Conservation (phyloP, 2,113 vertebrate genomes). For the Bos javanicus region DNA sequence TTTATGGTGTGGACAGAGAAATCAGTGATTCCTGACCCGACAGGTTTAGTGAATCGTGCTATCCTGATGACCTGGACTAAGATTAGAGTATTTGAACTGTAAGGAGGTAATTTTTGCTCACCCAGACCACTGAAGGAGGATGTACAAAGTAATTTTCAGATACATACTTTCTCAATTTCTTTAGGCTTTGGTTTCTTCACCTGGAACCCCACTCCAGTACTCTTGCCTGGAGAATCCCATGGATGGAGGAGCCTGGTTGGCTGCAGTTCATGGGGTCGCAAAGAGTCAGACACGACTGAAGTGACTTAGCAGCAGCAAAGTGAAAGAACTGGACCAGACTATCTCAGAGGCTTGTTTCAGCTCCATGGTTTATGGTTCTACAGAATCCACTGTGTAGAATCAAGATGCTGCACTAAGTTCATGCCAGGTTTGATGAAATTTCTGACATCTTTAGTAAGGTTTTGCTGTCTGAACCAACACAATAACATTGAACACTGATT, state of each 20-base stretch:
- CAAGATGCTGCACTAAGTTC: neutral
- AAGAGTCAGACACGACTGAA: no score
- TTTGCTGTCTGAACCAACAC: conserved; percentile 13
- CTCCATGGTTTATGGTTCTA: neutral
- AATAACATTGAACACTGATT: neutral
- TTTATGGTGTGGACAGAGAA: neutral
- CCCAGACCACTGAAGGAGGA: neutral
- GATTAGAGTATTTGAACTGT: neutral
- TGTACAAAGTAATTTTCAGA: neutral
- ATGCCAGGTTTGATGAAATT: neutral
- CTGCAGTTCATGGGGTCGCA: no score
- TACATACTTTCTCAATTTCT: neutral
- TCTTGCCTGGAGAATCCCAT: no score
- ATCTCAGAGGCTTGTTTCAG: neutral
- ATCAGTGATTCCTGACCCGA: neutral
- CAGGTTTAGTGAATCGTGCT: neutral
- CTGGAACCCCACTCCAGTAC: neutral
- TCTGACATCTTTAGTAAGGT: neutral
- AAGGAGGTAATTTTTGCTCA: neutral
- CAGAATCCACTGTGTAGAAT: neutral
- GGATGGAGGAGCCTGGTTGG: no score
- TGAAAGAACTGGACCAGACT: neutral
- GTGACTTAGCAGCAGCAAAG: neutral
- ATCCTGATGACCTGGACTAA: neutral
- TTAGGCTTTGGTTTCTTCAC: neutral